Evolutionary conservation across 2,888 invertebrate genomes (phyloP).

Genomic region (Bombylius discolor): DNA sequence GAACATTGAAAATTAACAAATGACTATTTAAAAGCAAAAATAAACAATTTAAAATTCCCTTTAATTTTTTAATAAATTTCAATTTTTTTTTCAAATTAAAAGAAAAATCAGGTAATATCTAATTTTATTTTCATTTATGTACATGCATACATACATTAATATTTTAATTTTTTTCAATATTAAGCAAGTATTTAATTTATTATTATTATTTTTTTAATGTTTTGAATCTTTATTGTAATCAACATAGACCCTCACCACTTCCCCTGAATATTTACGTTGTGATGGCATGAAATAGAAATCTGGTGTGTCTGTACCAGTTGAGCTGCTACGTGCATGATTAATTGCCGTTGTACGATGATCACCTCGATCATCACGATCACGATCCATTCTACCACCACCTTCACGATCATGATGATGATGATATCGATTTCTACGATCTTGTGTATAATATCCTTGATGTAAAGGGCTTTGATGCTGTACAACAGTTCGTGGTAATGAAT

Average conservation of each 20-base stretch:
- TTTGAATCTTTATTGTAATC: slow-evolving; percentile 63
- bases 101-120: too few relatives aligned
- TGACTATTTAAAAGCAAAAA: too few relatives aligned
- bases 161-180: too few relatives aligned
- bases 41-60: too few relatives aligned
- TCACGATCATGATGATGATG: slow-evolving; percentile 14
- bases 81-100: too few relatives aligned
- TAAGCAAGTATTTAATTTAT: background rate
- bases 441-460: slow-evolving; percentile 41
- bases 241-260: slow-evolving; percentile 72
- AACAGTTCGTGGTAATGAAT: slow-evolving; percentile 59
- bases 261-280: slow-evolving; percentile 85
- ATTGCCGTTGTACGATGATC: slow-evolving; percentile 20
- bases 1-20: too few relatives aligned
- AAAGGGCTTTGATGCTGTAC: slow-evolving; percentile 35
- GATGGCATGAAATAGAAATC: slow-evolving; percentile 95
- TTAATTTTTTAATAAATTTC: too few relatives aligned
- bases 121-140: too few relatives aligned
- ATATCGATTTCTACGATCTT: slow-evolving; percentile 38
- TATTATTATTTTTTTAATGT: slow-evolving; percentile 30
- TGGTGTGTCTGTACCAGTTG: slow-evolving; percentile 39
- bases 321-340: slow-evolving; percentile 16
- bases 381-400: slow-evolving; percentile 27
- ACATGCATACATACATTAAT: too few relatives aligned
- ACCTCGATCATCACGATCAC: slow-evolving; percentile 40